These are phyloP conservation scores for Dryobates pubescens DNA, from an alignment of 2,797 vertebrate genomes.

Conservation along the genomic window DNA sequence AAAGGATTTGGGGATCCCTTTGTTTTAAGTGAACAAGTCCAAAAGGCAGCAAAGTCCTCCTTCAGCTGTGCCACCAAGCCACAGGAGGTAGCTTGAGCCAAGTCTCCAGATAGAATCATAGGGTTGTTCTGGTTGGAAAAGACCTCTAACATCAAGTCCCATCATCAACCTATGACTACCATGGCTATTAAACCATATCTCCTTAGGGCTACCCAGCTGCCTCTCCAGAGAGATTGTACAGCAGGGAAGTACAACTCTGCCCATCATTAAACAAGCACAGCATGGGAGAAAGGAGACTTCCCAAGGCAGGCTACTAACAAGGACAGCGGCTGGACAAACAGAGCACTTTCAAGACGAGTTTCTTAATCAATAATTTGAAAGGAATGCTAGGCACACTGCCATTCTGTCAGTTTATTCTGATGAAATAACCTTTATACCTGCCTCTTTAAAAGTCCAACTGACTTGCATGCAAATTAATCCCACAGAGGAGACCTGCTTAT, in stretches of 20 bases:
- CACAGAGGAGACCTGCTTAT: not conserved
- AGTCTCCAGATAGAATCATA: too few relatives aligned
- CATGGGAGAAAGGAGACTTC: not conserved
- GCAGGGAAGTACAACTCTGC: not conserved
- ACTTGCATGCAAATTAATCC: conserved; percentile 12
- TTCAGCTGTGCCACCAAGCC: not conserved
- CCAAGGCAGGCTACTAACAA: conserved; percentile 1
- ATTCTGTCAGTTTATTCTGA: not conserved
- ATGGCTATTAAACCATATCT: too few relatives aligned
- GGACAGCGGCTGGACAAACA: not conserved
- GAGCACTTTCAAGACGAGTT: not conserved
- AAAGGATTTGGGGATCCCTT: not conserved
- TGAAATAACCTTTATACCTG: conserved; percentile 36
- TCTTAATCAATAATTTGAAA: conserved; percentile 13
- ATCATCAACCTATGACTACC: too few relatives aligned
- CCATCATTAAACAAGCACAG: not conserved
- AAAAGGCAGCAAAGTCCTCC: not conserved
- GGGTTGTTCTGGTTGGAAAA: too few relatives aligned
- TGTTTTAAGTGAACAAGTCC: not conserved
- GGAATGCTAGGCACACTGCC: conserved; percentile 4
- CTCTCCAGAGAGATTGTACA: fast-evolving
- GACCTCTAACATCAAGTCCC: too few relatives aligned
- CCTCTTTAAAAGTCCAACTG: conserved; percentile 4
- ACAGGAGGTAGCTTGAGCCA: not conserved
- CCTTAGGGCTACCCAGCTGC: not conserved